phyloP scores from a whole-genome alignment of 2,113 vertebrate genomes.

The Scytalopus superciliaris region DNA sequence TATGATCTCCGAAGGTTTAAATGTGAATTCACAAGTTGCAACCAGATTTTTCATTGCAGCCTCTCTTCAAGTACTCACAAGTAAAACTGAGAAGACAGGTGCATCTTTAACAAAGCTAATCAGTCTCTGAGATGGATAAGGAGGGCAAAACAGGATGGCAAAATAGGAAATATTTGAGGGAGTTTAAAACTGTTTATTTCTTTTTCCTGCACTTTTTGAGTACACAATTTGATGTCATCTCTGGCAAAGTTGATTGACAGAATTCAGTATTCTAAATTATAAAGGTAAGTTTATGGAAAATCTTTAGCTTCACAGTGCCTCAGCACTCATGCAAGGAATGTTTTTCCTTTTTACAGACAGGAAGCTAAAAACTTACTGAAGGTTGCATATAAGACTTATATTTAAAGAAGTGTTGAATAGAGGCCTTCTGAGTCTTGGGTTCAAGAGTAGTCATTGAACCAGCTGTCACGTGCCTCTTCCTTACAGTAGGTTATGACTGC shows the following conservation, averaged over 20 bases:
- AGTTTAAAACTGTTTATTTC: neutral
- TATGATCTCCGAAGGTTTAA: neutral
- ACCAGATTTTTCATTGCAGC: neutral
- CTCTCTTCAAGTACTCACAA: neutral
- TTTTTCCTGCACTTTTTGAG: neutral
- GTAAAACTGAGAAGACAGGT: neutral
- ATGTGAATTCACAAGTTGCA: neutral
- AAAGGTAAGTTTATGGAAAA: neutral
- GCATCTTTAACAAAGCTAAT: neutral
- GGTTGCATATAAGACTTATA: neutral
- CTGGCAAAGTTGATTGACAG: conserved; percentile 1
- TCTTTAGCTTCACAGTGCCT: neutral
- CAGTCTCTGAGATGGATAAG: neutral
- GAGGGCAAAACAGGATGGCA: neutral
- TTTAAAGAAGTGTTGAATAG: neutral
- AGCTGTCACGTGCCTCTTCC: neutral
- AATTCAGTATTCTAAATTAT: conserved; percentile 1
- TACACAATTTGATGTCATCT: neutral
- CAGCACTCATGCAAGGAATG: neutral
- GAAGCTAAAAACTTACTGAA: neutral
- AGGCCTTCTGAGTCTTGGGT: neutral
- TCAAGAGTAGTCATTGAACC: neutral
- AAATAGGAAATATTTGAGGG: neutral
- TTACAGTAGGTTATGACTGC: neutral
- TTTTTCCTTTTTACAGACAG: neutral